Conservation (phyloP, 1,140 invertebrate genomes). For the Apis florea region DNA sequence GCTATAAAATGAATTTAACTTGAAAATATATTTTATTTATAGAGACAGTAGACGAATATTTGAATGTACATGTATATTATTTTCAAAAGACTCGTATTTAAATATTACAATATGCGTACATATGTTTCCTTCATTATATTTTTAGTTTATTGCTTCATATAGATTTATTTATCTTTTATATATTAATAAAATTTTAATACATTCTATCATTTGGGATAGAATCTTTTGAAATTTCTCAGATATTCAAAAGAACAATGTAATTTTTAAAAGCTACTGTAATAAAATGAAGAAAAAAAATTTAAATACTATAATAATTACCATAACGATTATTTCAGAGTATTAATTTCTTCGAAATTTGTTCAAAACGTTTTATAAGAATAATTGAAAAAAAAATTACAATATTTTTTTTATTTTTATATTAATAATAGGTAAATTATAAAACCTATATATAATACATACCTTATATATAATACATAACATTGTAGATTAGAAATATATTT, state of each 20-base stretch:
- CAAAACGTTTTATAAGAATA: background rate
- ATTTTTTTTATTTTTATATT: background rate
- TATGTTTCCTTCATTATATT: too few relatives aligned
- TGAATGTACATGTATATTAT: background rate
- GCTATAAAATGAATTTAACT: constrained; percentile 7
- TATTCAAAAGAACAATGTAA: background rate
- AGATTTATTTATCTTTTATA: too few relatives aligned
- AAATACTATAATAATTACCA: background rate
- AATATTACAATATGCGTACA: background rate
- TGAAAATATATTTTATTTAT: background rate
- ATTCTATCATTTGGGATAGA: too few relatives aligned
- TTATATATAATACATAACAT: constrained; percentile 1
- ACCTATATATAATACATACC: background rate
- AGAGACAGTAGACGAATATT: constrained; percentile 49
- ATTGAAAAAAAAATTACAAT: background rate
- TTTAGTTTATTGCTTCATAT: too few relatives aligned
- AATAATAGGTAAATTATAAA: background rate
- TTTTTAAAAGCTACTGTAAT: background rate
- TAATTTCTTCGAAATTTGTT: background rate
- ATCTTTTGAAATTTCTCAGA: background rate
- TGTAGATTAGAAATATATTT: background rate
- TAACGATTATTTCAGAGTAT: background rate
- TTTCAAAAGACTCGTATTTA: background rate
- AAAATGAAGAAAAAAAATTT: background rate
- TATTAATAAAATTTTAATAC: background rate